These are phyloP conservation scores for Benitochromis conjunctus DNA, from an alignment of 2,113 vertebrate genomes.

Conservation along the genomic window DNA sequence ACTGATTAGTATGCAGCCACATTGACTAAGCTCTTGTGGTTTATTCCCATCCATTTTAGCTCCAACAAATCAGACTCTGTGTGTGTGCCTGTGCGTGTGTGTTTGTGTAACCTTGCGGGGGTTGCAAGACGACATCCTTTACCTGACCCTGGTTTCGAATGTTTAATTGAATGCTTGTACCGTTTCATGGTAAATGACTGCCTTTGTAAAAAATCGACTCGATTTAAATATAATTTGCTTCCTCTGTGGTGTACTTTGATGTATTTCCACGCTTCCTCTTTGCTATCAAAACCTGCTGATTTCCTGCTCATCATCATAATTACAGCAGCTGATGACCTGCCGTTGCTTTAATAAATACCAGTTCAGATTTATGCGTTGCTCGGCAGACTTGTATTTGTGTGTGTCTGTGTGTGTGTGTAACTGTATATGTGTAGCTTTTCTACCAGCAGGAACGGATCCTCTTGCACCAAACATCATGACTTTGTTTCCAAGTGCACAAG, in stretches of 20 bases:
- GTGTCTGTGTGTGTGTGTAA: not conserved
- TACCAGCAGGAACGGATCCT: not conserved
- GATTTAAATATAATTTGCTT: not conserved
- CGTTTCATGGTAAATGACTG: not conserved
- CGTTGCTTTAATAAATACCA: conserved; percentile 2
- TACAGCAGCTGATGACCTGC: conserved; percentile 13
- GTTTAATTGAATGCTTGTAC: conserved; percentile 32
- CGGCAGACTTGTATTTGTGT: not conserved
- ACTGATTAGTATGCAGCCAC: conserved; percentile 60
- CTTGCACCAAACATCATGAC: not conserved
- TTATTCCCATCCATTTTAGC: conserved; percentile 49
- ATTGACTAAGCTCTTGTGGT: conserved; percentile 45
- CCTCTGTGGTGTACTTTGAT: not conserved
- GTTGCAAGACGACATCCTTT: not conserved
- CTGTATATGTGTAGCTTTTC: not conserved
- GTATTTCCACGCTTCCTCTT: not conserved
- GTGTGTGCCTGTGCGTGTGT: not conserved
- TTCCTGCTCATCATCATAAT: conserved; percentile 13
- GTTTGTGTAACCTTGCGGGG: not conserved
- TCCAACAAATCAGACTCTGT: conserved; percentile 32
- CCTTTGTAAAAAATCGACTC: not conserved
- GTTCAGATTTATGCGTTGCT: not conserved
- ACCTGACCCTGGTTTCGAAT: conserved; percentile 15
- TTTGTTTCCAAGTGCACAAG: not conserved
- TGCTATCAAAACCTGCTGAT: conserved; percentile 8